phyloP scores from a whole-genome alignment of 2,113 vertebrate species.

The Coregonus clupeaformis region DNA sequence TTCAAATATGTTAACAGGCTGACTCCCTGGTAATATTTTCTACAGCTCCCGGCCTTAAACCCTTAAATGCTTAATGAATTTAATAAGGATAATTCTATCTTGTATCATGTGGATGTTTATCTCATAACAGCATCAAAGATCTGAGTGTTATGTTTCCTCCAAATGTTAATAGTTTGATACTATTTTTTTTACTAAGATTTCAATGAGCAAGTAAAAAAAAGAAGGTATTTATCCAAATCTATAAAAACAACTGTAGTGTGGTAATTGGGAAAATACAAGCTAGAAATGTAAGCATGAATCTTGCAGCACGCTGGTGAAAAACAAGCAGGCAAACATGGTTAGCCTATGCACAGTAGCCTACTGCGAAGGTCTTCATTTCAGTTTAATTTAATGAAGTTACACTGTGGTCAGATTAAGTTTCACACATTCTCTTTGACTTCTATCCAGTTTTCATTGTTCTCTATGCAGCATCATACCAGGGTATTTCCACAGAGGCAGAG shows the following conservation, averaged over 20 bases:
- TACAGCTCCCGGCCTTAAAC: background rate
- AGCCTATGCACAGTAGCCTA: too few relatives aligned
- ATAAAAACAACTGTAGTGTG: background rate
- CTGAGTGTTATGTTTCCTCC: background rate
- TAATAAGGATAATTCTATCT: conserved; percentile 8
- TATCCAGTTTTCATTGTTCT: background rate
- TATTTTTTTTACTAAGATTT: background rate
- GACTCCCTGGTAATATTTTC: conserved; percentile 10
- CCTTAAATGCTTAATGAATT: background rate
- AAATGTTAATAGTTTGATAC: background rate
- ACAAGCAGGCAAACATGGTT: too few relatives aligned
- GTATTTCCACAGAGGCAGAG: background rate
- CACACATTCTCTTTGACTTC: background rate
- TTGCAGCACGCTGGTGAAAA: too few relatives aligned
- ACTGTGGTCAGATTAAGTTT: background rate
- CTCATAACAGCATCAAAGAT: conserved; percentile 2
- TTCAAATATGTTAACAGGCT: conserved; percentile 9
- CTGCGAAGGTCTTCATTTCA: background rate
- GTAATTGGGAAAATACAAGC: background rate
- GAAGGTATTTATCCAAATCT: background rate
- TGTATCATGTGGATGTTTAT: background rate
- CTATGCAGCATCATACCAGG: background rate
- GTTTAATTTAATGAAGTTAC: background rate
- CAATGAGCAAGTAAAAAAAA: background rate
- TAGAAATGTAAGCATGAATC: too few relatives aligned